Evolutionary conservation across 2,888 invertebrate species (phyloP).

Genomic region (Mythimna lalbum): DNA sequence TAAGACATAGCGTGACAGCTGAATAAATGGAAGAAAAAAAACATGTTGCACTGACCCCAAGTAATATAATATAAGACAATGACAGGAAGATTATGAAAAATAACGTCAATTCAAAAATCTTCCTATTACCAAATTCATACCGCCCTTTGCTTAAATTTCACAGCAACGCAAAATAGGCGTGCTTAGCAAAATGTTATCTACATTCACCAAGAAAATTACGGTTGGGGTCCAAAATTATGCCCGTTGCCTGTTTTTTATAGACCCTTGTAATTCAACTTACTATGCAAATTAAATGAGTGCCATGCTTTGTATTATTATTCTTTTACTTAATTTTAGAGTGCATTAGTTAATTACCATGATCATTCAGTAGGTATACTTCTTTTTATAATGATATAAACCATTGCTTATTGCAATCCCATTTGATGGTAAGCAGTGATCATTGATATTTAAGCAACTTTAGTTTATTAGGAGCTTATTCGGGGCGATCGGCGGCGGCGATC

Average conservation of each 20-base stretch:
- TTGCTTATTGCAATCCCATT: no score
- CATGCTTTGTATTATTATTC: constrained; percentile 4
- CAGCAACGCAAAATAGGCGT: constrained; percentile 29
- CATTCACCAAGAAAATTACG: constrained; percentile 24
- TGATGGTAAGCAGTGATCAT: no score
- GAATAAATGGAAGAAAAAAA: no score
- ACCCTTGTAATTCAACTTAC: constrained; percentile 21
- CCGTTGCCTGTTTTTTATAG: constrained; percentile 39
- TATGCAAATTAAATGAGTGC: constrained; percentile 20
- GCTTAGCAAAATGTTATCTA: constrained; percentile 1
- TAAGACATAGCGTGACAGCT: no score
- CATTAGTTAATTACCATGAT: no score
- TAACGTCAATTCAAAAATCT: not conserved
- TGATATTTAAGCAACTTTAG: no score
- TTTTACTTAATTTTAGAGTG: not conserved
- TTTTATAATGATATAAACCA: no score
- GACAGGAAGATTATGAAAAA: not conserved
- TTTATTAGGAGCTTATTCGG: no score
- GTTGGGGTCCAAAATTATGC: constrained; percentile 32
- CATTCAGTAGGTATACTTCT: no score
- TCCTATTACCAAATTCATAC: not conserved
- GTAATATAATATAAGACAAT: no score
- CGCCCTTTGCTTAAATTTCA: not conserved
- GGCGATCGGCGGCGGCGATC: no score
- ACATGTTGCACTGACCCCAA: no score